These are phyloP conservation scores for Erebia ligea DNA, from an alignment of 2,888 invertebrate genomes.

Conservation along the genomic window DNA sequence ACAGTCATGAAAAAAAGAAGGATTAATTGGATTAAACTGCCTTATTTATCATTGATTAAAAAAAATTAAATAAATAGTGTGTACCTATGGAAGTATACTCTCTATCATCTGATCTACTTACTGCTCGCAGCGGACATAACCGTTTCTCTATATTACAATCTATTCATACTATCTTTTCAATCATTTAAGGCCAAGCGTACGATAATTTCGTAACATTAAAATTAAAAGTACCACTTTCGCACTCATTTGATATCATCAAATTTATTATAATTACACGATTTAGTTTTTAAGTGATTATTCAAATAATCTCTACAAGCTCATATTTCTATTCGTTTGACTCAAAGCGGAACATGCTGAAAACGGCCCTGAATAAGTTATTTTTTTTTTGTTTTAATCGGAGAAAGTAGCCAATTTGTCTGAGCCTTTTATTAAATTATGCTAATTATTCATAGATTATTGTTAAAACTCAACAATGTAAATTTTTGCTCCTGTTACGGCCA, in stretches of 20 bases:
- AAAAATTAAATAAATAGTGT: slow-evolving; percentile 42
- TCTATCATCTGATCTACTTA: slow-evolving; percentile 48
- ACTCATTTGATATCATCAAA: not conserved
- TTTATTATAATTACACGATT: not conserved
- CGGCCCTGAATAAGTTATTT: too few relatives aligned
- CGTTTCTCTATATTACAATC: slow-evolving; percentile 46
- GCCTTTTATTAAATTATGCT: too few relatives aligned
- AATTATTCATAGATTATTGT: too few relatives aligned
- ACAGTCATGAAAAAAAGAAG: too few relatives aligned
- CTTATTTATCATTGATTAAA: slow-evolving; percentile 35
- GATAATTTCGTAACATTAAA: slow-evolving; percentile 18
- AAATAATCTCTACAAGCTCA: too few relatives aligned
- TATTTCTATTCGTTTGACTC: too few relatives aligned
- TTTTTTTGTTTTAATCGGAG: too few relatives aligned
- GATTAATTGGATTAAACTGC: not conserved
- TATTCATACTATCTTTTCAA: slow-evolving; percentile 44
- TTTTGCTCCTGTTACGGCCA: too few relatives aligned
- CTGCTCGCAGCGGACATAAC: slow-evolving; percentile 44
- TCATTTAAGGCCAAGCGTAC: slow-evolving; percentile 44
- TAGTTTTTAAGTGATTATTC: not conserved
- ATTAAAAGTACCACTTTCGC: not conserved
- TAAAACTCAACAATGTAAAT: too few relatives aligned
- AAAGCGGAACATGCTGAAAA: too few relatives aligned
- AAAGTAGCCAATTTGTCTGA: too few relatives aligned
- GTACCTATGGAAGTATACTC: slow-evolving; percentile 41